phyloP scores from a whole-genome alignment of 2,797 vertebrate species.

The Syngnathus acus region DNA sequence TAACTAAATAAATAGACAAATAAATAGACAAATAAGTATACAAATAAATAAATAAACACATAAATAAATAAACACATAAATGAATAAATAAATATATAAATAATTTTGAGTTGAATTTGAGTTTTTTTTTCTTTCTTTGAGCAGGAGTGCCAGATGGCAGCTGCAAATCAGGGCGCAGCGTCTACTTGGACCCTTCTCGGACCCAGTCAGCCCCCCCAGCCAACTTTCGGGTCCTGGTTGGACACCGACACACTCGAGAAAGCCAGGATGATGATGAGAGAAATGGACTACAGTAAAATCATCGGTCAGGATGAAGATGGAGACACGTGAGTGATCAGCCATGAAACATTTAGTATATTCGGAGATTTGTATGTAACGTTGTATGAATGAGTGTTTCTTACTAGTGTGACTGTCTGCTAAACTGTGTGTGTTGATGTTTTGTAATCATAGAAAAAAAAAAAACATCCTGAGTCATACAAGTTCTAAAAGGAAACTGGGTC shows the following conservation, averaged over 20 bases:
- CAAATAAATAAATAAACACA: too few species aligned
- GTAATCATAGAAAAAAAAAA: constrained; percentile 1
- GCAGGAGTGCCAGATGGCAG: constrained; percentile 43
- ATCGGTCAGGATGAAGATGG: constrained; percentile 82
- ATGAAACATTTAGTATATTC: too few species aligned
- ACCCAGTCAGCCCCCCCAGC: constrained; percentile 24
- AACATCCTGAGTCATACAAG: not conserved
- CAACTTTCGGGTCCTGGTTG: constrained; percentile 38
- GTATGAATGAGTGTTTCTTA: not conserved
- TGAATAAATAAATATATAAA: not conserved
- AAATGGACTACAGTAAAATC: constrained; percentile 71
- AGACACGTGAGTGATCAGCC: constrained; percentile 70
- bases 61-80: too few species aligned
- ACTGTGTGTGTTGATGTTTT: not conserved
- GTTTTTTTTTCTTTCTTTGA: not conserved
- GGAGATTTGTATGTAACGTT: not conserved
- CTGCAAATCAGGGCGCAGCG: constrained; percentile 26
- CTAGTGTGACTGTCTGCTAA: not conserved
- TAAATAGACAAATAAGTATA: too few species aligned
- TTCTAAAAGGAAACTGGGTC: not conserved
- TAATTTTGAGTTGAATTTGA: not conserved
- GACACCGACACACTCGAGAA: constrained; percentile 69
- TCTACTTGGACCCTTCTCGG: constrained; percentile 43
- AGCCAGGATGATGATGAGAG: constrained; percentile 67
- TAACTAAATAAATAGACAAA: too few species aligned